These are phyloP conservation scores for Geodia barretti DNA, from an alignment of 37 sponge, comb jelly and placozoan species.

Conservation along the genomic window DNA sequence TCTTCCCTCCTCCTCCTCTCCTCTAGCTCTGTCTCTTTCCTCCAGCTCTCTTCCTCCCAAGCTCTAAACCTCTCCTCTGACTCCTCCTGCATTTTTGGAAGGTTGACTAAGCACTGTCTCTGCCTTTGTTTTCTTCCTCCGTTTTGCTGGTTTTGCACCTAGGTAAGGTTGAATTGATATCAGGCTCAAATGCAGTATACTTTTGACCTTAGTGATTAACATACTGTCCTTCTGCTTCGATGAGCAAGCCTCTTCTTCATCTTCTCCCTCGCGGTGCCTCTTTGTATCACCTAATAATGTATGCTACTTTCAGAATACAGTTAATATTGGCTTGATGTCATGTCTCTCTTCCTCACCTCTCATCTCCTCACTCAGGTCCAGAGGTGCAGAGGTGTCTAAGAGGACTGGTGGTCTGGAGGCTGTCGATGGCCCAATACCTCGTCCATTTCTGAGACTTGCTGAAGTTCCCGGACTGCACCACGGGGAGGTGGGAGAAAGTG, in stretches of 20 bases:
- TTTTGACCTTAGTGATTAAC: not conserved
- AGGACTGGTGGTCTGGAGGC: constrained; percentile 1
- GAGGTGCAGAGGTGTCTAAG: not conserved
- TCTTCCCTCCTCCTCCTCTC: not conserved
- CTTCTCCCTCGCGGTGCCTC: too few species aligned
- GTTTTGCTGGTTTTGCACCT: not conserved
- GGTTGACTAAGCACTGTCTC: too few species aligned
- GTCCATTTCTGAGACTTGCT: not conserved
- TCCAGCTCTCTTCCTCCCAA: not conserved
- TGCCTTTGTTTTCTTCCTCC: not conserved
- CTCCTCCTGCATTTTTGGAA: not conserved
- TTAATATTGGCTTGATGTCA: not conserved
- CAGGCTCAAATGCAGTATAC: not conserved
- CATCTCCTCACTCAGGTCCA: too few species aligned
- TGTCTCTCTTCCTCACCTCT: not conserved
- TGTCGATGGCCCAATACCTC: constrained; percentile 6
- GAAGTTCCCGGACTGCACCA: too few species aligned
- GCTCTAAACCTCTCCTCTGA: not conserved
- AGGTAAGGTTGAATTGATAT: not conserved
- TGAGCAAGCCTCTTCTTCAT: not conserved
- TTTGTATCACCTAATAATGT: not conserved
- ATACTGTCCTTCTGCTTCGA: too few species aligned
- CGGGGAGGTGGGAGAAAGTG: too few species aligned
- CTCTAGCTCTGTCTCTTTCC: not conserved
- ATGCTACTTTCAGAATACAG: too few species aligned